Percentiles rank a stretch among this genome's conserved stretches.
Conservation (phyloP, 2,888 invertebrate species). For the Rhodophaea formosa region DNA sequence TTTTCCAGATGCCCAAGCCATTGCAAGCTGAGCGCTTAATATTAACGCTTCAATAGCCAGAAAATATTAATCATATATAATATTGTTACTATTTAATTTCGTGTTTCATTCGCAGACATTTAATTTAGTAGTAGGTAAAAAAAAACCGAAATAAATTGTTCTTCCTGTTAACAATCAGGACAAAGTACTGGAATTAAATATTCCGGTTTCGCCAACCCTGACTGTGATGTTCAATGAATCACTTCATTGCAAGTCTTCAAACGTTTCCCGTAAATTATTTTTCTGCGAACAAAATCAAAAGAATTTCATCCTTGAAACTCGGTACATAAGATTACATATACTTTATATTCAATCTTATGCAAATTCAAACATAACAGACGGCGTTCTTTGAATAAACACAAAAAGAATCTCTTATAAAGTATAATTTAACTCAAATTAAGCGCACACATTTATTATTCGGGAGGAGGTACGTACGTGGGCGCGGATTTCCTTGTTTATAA, state of each 20-base stretch:
- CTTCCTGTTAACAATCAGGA: too few relatives aligned
- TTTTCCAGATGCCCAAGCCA: too few relatives aligned
- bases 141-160: too few relatives aligned
- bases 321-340: constrained; percentile 22
- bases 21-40: too few relatives aligned
- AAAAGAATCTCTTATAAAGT: constrained; percentile 52
- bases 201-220: neutral
- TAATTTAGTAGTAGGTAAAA: too few relatives aligned
- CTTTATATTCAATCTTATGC: constrained; percentile 52
- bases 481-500: constrained; percentile 39
- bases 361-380: constrained; percentile 46
- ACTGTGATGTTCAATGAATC: neutral
- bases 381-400: constrained; percentile 34
- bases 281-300: constrained; percentile 1
- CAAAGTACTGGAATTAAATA: too few relatives aligned
- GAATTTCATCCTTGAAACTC: neutral
- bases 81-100: too few relatives aligned
- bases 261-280: constrained; percentile 1
- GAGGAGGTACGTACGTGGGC: constrained; percentile 40
- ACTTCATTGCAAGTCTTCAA: neutral
- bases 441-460: constrained; percentile 60
- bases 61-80: too few relatives aligned
- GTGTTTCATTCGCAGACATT: too few relatives aligned
- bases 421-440: constrained; percentile 66
- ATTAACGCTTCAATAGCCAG: too few relatives aligned